Percentiles rank a stretch among this genome's conserved stretches.
Evolutionary conservation across 2,113 vertebrate species (phyloP).

Genomic region (Nymphicus hollandicus): DNA sequence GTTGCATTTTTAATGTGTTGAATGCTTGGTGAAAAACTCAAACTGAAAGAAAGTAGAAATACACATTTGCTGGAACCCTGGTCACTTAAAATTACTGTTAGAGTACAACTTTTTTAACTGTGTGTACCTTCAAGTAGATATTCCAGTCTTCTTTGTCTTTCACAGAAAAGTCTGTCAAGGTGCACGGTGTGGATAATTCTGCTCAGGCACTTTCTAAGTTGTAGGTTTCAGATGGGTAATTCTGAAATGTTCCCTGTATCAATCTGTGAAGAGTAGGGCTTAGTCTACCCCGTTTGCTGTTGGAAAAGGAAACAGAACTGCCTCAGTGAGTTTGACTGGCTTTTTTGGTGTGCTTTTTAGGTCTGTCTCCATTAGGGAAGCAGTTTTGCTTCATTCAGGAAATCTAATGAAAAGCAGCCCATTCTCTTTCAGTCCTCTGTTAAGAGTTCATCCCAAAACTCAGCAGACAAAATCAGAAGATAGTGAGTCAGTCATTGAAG

Average conservation of each 20-base stretch:
- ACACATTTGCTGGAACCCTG: neutral
- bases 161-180: neutral
- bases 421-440: neutral
- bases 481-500: neutral
- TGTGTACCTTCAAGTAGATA: neutral
- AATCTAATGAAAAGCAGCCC: neutral
- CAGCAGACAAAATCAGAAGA: neutral
- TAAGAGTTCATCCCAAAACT: neutral
- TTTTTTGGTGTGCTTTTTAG: neutral
- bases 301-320: neutral
- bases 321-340: neutral
- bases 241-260: constrained; percentile 47
- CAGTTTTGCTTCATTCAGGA: neutral
- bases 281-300: neutral
- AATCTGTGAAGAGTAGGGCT: neutral
- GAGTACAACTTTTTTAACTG: neutral
- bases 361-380: neutral
- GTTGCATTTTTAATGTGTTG: neutral
- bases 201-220: neutral
- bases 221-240: neutral
- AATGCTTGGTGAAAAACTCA: neutral
- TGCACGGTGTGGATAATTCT: neutral
- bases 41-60: neutral
- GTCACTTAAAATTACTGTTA: neutral
- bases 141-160: neutral